Conservation (phyloP, 1,140 invertebrate species). For the Proales similis region DNA sequence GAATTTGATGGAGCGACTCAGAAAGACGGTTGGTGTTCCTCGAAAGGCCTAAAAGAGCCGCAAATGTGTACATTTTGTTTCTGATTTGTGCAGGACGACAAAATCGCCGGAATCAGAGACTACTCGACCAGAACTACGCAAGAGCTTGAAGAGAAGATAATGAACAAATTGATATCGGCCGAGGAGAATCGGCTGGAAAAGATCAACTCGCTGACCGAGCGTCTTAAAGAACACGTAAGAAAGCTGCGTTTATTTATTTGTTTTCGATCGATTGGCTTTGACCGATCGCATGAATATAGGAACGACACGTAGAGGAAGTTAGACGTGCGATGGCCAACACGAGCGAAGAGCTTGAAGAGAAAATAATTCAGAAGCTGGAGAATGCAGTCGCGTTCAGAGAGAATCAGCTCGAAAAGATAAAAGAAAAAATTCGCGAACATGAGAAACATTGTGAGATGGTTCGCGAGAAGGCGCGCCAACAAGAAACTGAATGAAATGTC, state of each 20-base stretch:
- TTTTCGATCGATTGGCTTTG: neutral
- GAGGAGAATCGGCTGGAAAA: constrained; percentile 32
- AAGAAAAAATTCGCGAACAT: constrained; percentile 36
- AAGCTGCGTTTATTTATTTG: no score
- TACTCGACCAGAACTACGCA: neutral
- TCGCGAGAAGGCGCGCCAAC: constrained; percentile 19
- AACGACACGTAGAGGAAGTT: constrained; percentile 32
- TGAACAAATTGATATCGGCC: constrained; percentile 25
- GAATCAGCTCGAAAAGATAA: constrained; percentile 28
- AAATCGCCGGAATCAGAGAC: constrained; percentile 33
- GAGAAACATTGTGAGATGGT: constrained; percentile 22
- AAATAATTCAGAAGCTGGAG: constrained; percentile 8
- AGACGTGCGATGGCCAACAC: neutral
- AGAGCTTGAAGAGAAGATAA: constrained; percentile 26
- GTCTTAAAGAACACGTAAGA: constrained; percentile 35
- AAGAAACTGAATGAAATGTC: no score
- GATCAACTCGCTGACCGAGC: constrained; percentile 4
- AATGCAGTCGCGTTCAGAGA: constrained; percentile 13
- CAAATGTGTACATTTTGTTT: neutral
- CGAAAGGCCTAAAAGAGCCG: neutral
- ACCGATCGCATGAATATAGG: neutral
- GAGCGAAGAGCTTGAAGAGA: constrained; percentile 32
- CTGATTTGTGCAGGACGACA: neutral
- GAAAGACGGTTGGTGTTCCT: constrained; percentile 15
- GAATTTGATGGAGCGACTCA: constrained; percentile 28